Evolutionary conservation across 1,140 invertebrate species (phyloP).

Genomic region (Geopemphigus sp.): DNA sequence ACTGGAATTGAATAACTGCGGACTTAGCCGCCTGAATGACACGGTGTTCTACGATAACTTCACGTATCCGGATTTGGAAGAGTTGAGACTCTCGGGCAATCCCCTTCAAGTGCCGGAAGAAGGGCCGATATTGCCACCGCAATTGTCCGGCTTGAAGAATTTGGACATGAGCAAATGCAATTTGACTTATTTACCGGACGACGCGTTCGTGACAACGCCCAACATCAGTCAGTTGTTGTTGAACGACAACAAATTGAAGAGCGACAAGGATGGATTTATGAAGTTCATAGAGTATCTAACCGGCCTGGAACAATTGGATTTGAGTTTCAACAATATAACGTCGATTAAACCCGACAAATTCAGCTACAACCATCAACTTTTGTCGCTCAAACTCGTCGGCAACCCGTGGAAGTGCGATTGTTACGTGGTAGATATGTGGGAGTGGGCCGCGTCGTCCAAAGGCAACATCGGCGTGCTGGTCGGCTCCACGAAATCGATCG

Average conservation of each 20-base stretch:
- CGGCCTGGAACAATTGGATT: slow-evolving; percentile 63
- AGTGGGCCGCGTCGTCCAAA: slow-evolving; percentile 67
- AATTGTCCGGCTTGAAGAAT: slow-evolving; percentile 64
- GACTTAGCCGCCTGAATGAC: slow-evolving; percentile 63
- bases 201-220: slow-evolving; percentile 63
- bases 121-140: slow-evolving; percentile 64
- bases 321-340: slow-evolving; percentile 65
- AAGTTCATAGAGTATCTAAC: slow-evolving; percentile 62
- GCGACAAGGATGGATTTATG: slow-evolving; percentile 56
- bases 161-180: slow-evolving; percentile 69
- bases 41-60: slow-evolving; percentile 68
- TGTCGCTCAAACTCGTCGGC: slow-evolving; percentile 64
- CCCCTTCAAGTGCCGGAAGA: slow-evolving; percentile 59
- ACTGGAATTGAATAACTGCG: slow-evolving; percentile 69
- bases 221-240: slow-evolving; percentile 67
- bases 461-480: slow-evolving; percentile 65
- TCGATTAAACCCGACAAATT: slow-evolving; percentile 61
- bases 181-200: slow-evolving; percentile 62
- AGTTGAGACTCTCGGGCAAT: slow-evolving; percentile 69
- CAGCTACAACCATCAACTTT: slow-evolving; percentile 60
- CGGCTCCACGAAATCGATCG: slow-evolving; percentile 64
- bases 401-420: slow-evolving; percentile 73
- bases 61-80: slow-evolving; percentile 64
- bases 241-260: slow-evolving; percentile 63
- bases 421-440: slow-evolving; percentile 68